Base-by-base conservation (phyloP, 2,113 vertebrate genomes). In the Phaethornis superciliosus region DNA sequence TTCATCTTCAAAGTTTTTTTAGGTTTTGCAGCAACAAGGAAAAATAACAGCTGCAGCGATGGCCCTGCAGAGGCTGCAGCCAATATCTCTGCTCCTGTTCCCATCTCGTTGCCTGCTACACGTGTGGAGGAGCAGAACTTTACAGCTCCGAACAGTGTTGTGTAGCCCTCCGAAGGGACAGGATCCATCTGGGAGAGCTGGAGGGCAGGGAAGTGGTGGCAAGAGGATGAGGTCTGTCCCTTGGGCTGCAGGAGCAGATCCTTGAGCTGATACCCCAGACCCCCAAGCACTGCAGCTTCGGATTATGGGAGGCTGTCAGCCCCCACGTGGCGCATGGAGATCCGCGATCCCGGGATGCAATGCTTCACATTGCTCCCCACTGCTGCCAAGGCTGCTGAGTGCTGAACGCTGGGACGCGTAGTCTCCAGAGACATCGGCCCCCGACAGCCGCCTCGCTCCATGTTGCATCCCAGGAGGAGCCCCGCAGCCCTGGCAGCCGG, bases 271-370 rank as follows among this genome's bases (percentile, higher is more conserved):
- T 44, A 6, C 59, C 17, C 13, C 7, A 0, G 37, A 60, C 18
- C 13, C 27, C 30, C 17, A 80, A 5, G 71, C 0, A 3, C 49
- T 0, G 4, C 67, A 1, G 10, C 81, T 33, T 75, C 26, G 15
- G 78, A 59, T n/a, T 2, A 1, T 21, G 4, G 83, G 72, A 67
- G 80, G 80, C 80, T 83, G 94, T 78, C 95, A 86, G 80, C 64
- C 62, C 92, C 83, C 90, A 93, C 90, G 55, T 90, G 90, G 96
- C 54, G 21, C 87, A 91, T 47, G 88, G 95, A 93, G 89, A 71
- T 56, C 17, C 8, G 15, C 24, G 7, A 95, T 92, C 86, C 94
- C 93, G 91, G 92, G 92, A 96, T 95, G 93, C 94, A 96, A n/a
- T 1, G 40, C 94, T 95, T 60, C 71, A 46, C 42, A 68, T 69